phyloP scores from a whole-genome alignment of 2,113 vertebrate species.

The Peromyscus leucopus region DNA sequence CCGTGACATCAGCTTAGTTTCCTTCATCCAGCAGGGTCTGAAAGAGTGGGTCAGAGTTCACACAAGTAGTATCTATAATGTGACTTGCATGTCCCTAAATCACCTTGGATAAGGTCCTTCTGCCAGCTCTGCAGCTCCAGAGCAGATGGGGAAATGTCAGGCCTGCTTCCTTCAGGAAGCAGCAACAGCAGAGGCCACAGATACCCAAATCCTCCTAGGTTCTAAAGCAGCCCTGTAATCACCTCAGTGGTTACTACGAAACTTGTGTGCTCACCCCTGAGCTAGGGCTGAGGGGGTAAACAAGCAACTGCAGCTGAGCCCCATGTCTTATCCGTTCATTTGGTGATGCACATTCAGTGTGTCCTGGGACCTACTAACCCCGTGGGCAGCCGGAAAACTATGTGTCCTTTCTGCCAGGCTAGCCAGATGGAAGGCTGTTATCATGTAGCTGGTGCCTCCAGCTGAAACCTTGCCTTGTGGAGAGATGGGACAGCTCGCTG shows the following conservation, averaged over 20 bases:
- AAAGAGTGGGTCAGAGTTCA: not conserved
- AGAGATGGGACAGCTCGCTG: not conserved
- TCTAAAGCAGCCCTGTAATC: not conserved
- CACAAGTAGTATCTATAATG: not conserved
- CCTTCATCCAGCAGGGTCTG: not conserved
- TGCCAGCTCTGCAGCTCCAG: not conserved
- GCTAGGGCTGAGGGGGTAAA: too few species aligned
- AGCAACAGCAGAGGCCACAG: not conserved
- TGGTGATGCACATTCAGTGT: not conserved
- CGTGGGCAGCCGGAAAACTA: accelerated
- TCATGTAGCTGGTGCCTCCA: not conserved
- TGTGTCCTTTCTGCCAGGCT: not conserved
- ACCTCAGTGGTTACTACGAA: not conserved
- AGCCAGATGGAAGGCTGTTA: not conserved
- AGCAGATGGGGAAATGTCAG: not conserved
- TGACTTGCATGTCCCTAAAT: not conserved
- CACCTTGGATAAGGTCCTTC: not conserved
- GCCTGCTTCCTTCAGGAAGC: not conserved
- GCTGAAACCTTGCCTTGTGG: not conserved
- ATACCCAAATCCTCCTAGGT: not conserved
- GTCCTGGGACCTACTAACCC: not conserved
- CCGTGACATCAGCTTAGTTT: not conserved
- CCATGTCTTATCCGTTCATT: not conserved
- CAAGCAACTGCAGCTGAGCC: not conserved
- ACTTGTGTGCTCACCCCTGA: not conserved